Evolutionary conservation across 2,797 vertebrate species (phyloP), one percentile per base, ranked within the genome.

Genomic region (Premnoplex brunnescens): DNA sequence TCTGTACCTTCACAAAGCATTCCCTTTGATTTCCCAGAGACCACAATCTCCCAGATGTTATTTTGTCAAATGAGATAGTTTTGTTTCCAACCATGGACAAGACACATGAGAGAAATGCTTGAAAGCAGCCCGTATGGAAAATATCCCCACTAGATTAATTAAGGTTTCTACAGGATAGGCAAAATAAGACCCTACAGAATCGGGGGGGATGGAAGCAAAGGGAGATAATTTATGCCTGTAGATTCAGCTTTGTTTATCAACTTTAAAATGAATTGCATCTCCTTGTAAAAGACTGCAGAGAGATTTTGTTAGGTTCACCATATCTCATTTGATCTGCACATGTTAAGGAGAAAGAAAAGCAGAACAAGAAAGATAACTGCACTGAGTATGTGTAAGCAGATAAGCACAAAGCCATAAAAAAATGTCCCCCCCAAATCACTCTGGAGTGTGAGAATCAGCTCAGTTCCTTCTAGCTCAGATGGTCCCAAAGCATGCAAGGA

Each of bases 131-230:
- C 43, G 77, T 74, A 73, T 4, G 60, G 91, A 91, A 95, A 95
- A 93, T 51, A 91, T 51, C 85, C 93, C 90, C 86, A 51, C 23
- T 82, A 91, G 93, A 80, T 87, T 91, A 95, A 95, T 95, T 81
- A 95, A 87, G 59, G 30, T 72, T 95, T 91, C 67, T 55, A 74
- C 64, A 64, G 52, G 24, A 84, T 21, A 39, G 78, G 56, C 74
- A 95, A 87, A 91, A 63, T 39, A 89, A 75, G 0, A 9, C 30
- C 36, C 85, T 58, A 64, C 14, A 68, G 43, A 93, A 89, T 46
- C 44, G 12, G 36, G n/a, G 22, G 27, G 14, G 49, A 73, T 8
- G 22, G 71, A 86, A 93, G 76, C 32, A 74, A 84, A 82, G 41
- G 6, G 56, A 92, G 48, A 68, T 79, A 69, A 85, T 64, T 95